A percentile compares a stretch with the other conserved stretches of the same genome.
phyloP scores from a whole-genome alignment of 2,797 vertebrate species.

The Nyctibius grandis region DNA sequence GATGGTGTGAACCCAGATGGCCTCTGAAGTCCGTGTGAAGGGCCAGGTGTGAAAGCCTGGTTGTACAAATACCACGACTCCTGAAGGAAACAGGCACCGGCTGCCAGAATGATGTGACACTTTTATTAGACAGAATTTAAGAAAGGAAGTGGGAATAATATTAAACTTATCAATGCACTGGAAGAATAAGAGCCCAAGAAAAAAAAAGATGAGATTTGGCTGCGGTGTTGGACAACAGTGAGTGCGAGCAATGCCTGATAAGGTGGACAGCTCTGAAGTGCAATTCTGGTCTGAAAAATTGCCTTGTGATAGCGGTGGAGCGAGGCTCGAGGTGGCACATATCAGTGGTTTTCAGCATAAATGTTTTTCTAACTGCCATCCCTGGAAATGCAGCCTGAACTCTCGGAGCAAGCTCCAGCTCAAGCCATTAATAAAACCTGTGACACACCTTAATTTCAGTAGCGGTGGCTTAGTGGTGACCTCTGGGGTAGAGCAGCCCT shows the following conservation, averaged over 20 bases:
- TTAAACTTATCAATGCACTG: background rate
- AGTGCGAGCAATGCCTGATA: background rate
- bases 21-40: background rate
- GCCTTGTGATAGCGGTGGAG: background rate
- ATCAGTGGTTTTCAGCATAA: background rate
- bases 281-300: background rate
- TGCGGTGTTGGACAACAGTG: background rate
- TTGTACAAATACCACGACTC: rapidly evolving
- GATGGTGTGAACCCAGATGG: rapidly evolving
- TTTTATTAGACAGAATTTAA: background rate
- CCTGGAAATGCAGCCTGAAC: background rate
- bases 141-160: background rate
- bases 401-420: background rate
- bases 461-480: background rate
- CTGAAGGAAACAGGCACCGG: background rate
- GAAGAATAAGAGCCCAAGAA: background rate
- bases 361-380: background rate
- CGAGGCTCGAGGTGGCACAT: background rate
- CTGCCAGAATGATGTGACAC: background rate
- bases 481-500: background rate
- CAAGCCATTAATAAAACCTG: background rate
- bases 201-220: background rate
- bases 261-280: background rate
- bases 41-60: background rate
- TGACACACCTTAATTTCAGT: background rate